Percentiles rank a stretch among this genome's conserved stretches.
phyloP scores from a whole-genome alignment of 1,140 invertebrate genomes.

The Colletes latitarsis region DNA sequence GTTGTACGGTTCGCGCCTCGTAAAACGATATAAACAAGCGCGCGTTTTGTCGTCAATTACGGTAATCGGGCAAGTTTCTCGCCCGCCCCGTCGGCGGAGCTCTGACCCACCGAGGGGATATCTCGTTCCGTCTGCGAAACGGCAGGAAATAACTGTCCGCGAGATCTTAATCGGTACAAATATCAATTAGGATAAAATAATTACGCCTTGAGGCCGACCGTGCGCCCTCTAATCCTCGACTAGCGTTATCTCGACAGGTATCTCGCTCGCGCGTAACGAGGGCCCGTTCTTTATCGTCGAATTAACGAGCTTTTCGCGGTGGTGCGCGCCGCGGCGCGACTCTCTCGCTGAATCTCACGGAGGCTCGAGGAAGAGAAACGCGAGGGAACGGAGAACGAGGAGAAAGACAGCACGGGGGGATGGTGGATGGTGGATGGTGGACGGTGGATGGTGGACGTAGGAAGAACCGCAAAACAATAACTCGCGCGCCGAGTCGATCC shows the following conservation, averaged over 20 bases:
- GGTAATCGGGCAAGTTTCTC: neutral
- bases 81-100: too few relatives aligned
- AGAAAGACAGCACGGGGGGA: slow-evolving; percentile 7
- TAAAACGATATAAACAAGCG: slow-evolving; percentile 19
- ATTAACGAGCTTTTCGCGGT: slow-evolving; percentile 54
- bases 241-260: slow-evolving; percentile 40
- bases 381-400: neutral
- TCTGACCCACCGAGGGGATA: neutral
- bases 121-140: neutral
- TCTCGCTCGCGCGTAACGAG: slow-evolving; percentile 17
- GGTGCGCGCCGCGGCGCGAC: neutral
- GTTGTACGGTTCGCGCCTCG: neutral
- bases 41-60: slow-evolving; percentile 33
- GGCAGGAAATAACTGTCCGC: slow-evolving; percentile 37
- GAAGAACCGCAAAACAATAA: slow-evolving; percentile 65
- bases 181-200: slow-evolving; percentile 44
- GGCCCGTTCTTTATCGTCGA: slow-evolving; percentile 54
- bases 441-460: neutral
- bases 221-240: slow-evolving; percentile 10
- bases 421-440: too few relatives aligned
- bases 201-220: slow-evolving; percentile 4
- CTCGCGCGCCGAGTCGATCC: slow-evolving; percentile 49
- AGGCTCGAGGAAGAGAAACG: neutral
- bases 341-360: neutral
- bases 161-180: slow-evolving; percentile 38